Evolutionary conservation across 2,797 vertebrate species (phyloP), one percentile per base, ranked within the genome.

Genomic region (Gymnoscopelus braueri): DNA sequence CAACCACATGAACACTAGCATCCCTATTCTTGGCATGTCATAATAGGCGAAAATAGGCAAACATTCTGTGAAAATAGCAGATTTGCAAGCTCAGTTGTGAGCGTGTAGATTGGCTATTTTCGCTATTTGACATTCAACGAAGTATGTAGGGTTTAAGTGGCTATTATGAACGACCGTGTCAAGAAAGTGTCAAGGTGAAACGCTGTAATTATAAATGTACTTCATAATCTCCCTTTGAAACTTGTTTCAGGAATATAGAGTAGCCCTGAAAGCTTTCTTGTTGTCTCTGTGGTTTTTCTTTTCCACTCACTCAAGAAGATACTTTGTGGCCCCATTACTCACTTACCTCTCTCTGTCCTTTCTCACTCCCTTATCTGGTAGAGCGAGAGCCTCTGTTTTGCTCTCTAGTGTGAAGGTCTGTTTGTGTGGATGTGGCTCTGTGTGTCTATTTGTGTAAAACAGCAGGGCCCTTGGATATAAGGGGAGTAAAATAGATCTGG

Each of bases 251-350:
- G 47, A 71, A 59, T 47, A 64, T 35, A 62, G 59, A 85, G 84
- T 86, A 71, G 59, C 61, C 71, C 74, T 75, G 83, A 86, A 86
- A 78, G 68, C 75, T 69, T 59, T 84, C 72, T 84, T 84, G 48
- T 84, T 76, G 79, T 85, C 76, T 79, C 78, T 72, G 60, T 75
- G 32, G 54, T 85, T 78, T 78, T 76, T 74, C 23, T 52, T 54
- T 2, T 13, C 48, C 48, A 23, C 74, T 66, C 81, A 76, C 78
- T 85, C 76, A 71, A 86, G 80, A 69, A 86, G 79, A 74, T 73
- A 73, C 66, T 86, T 81, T 82, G 79, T 75, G 73, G 85, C 82
- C 83, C 83, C 75, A 81, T 90, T 89, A 87, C 84, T 88, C 87
- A 82, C 84, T 85, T 79, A 82, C 71, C 78, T 80, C 59, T 65